Conservation (phyloP, 1,140 invertebrate genomes). For the Potamilus streckersoni region DNA sequence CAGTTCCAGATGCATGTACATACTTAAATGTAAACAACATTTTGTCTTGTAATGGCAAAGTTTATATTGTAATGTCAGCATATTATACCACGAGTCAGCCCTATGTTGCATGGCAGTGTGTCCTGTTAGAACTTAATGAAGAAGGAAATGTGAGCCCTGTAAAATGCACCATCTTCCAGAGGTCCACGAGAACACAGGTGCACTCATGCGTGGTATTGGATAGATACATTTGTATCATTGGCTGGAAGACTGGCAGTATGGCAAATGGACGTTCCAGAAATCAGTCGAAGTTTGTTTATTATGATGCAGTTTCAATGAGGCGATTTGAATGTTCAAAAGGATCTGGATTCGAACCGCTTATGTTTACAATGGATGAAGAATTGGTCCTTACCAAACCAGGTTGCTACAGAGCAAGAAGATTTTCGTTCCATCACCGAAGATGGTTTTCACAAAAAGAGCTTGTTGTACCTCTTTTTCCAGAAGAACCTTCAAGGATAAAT, state of each 20-base stretch:
- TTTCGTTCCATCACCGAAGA: slow-evolving; percentile 28
- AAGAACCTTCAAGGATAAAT: slow-evolving; percentile 33
- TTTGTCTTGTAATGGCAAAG: slow-evolving; percentile 31
- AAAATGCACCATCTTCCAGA: slow-evolving; percentile 37
- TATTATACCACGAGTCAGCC: slow-evolving; percentile 1
- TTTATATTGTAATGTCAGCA: slow-evolving; percentile 38
- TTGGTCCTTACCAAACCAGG: slow-evolving; percentile 42
- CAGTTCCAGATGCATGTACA: slow-evolving; percentile 30
- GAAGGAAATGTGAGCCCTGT: slow-evolving; percentile 32
- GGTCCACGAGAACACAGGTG: slow-evolving; percentile 38
- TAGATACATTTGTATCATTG: slow-evolving; percentile 43
- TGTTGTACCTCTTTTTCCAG: slow-evolving; percentile 30
- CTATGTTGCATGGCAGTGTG: slow-evolving; percentile 25
- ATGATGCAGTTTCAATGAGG: slow-evolving; percentile 15
- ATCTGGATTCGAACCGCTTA: slow-evolving; percentile 28
- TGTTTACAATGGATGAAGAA: slow-evolving; percentile 39
- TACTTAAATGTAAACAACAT: slow-evolving; percentile 37
- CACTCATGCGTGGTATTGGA: slow-evolving; percentile 26
- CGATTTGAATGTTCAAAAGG: slow-evolving; percentile 37
- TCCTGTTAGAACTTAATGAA: slow-evolving; percentile 36
- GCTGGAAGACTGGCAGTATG: slow-evolving; percentile 35
- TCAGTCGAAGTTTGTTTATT: slow-evolving; percentile 28
- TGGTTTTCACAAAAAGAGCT: slow-evolving; percentile 30
- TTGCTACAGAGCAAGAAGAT: slow-evolving; percentile 35
- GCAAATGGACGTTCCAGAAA: slow-evolving; percentile 21